Evolutionary conservation across 2,113 vertebrate genomes (phyloP), one percentile per base, ranked within the genome.

Genomic region (Speoplatyrhinus poulsoni): DNA sequence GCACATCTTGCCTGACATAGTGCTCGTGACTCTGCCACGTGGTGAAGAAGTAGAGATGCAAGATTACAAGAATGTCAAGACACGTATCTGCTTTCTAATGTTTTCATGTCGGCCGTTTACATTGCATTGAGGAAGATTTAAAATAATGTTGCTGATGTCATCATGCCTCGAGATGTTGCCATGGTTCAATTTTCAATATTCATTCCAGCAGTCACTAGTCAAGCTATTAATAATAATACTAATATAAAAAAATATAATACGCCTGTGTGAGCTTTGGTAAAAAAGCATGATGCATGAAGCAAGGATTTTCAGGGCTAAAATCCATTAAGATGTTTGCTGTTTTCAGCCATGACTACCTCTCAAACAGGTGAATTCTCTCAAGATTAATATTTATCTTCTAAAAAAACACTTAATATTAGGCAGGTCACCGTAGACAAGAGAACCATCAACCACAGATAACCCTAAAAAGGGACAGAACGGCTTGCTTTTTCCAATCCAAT

Each of bases 1-100:
- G 89, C 85, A 78, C 85, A 89, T 85, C 82, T 83, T 69, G 77
- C 84, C 70, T 85, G 80, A 86, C 77, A 85, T 59, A 47, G 68
- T 59, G 52, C 33, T 67, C 81, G 86, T 72, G 82, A 80, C 77
- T 88, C 77, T 33, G 60, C 80, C 72, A 63, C 62, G 65, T 81
- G 76, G 80, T 46, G 78, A 41, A 41, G 36, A 1, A 41, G 7
- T 8, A 41, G 5, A 41, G 5, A 8, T 41, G 36, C 36, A 26
- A 26, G 26, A 26, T 41, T 41, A 41, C 36, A 8, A 85, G 60
- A 73, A 69, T 81, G 81, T 86, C 84, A 83, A 73, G 84, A 75
- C 41, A 46, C 19, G 79, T 82, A 64, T 82, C 68, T 36, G 0
- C 62, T 87, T 26, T 26, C 26, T 26, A 26, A 26, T 26, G 26